These are phyloP conservation scores for Galleria mellonella DNA, from an alignment of 1,140 invertebrate species.

Conservation along the genomic window DNA sequence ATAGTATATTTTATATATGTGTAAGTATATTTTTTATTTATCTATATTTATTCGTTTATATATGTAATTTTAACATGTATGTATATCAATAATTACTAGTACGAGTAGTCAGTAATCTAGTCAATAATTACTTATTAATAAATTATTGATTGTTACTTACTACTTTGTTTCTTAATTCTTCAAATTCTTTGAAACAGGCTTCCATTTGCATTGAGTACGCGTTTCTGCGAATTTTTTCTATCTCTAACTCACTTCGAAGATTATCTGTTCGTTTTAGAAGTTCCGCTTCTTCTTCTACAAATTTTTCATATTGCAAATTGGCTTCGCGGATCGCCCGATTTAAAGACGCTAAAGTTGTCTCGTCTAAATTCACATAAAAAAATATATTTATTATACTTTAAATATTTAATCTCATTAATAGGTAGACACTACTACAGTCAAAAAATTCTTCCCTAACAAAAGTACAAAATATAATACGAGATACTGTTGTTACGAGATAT, in stretches of 20 bases:
- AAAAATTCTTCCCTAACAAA: too few species aligned
- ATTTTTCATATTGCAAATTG: slow-evolving; percentile 22
- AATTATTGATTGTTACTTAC: slow-evolving; percentile 30
- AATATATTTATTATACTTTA: not conserved
- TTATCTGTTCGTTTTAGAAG: slow-evolving; percentile 23
- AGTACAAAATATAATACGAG: too few species aligned
- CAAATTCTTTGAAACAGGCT: slow-evolving; percentile 20
- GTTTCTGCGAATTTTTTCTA: slow-evolving; percentile 31
- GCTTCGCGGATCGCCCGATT: slow-evolving; percentile 31
- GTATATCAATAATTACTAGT: too few species aligned
- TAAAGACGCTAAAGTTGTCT: slow-evolving; percentile 24
- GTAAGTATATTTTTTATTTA: too few species aligned
- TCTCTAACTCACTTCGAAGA: slow-evolving; percentile 19
- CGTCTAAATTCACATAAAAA: slow-evolving; percentile 18
- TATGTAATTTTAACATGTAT: too few species aligned
- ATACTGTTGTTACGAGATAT: too few species aligned
- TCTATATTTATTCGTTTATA: too few species aligned
- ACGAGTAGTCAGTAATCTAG: too few species aligned
- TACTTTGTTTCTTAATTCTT: slow-evolving; percentile 24
- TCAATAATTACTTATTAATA: too few species aligned
- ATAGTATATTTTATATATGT: too few species aligned
- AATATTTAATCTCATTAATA: too few species aligned
- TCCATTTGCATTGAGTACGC: slow-evolving; percentile 29
- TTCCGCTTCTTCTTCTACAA: slow-evolving; percentile 22
- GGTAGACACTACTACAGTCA: too few species aligned